Base-by-base conservation (phyloP, 30 jellyfish, hydroid and myxozoan species). In the Catostylus mosaicus region DNA sequence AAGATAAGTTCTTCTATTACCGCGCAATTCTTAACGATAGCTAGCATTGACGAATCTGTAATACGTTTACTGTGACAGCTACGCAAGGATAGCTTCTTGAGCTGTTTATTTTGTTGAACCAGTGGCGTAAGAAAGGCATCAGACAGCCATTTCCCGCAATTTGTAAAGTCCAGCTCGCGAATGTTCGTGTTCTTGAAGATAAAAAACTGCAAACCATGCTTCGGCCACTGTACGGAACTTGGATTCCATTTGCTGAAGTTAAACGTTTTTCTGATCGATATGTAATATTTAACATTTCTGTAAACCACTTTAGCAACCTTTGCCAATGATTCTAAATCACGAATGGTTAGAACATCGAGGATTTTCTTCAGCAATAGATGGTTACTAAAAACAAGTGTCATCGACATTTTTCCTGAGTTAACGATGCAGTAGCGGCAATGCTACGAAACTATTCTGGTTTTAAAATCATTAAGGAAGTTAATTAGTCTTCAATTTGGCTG, bases 101-200 rank as follows among this genome's bases (percentile, higher is more conserved):
- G 14, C 10, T 63, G 61, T 29, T 29, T 32, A 62, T 47, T 64
- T 40, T 51, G 50, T 30, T 23, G 37, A 1, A 64, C 7, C 27
- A 79, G 2, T 14, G 52, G 70, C 27, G 64, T 54, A 20, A 79
- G 67, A 30, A 64, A 26, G 26, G 12, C 46, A 32, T 79, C 90
- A 12, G 63, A 38, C 30, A 79, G 60, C 90, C 82, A 79, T 65
- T 45, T 30, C 12, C 82, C 75, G 38, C 90, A 79, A 59, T 64
- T 33, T 2, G 24, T 30, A 16, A 79, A 66, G 20, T 46, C 31
- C 2, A 79, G 60, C 37, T 63, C 90, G 0, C 75, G 27, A 12
- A 79, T 35, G 24, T 19, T 18, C 19, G 43, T 8, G 31, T 31
- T 77, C 51, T 33, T 63, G 30, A 12, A 14, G 31, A 73, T 59